Conservation (phyloP, 2,888 invertebrate species). For the Epirrhoe alternata region DNA sequence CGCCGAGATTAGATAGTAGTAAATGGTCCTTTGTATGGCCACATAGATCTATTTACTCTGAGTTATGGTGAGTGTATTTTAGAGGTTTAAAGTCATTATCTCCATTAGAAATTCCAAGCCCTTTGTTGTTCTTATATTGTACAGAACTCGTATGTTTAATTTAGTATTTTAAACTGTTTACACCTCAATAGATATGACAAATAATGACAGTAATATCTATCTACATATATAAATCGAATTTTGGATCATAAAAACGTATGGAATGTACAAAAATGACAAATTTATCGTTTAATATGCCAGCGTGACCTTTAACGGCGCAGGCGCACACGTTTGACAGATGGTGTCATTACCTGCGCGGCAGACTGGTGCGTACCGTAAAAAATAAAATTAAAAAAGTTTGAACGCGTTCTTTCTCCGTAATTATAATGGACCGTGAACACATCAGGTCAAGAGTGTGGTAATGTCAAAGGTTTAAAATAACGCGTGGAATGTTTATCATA, state of each 20-base stretch:
- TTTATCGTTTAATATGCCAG: constrained; percentile 39
- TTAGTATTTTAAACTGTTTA: constrained; percentile 34
- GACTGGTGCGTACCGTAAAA: constrained; percentile 46
- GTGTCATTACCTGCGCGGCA: constrained; percentile 55
- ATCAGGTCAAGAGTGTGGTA: constrained; percentile 62
- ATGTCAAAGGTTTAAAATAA: constrained; percentile 66
- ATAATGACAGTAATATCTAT: constrained; percentile 2
- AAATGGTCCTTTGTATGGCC: constrained; percentile 64
- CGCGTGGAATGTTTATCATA: constrained; percentile 66
- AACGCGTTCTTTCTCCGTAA: constrained; percentile 52
- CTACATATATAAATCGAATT: constrained; percentile 28
- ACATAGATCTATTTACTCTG: constrained; percentile 40
- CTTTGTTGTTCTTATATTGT: constrained; percentile 33
- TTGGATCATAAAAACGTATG: constrained; percentile 36
- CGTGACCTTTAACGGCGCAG: constrained; percentile 47
- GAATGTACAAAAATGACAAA: constrained; percentile 38
- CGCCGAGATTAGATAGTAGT: constrained; percentile 67
- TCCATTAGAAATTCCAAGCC: constrained; percentile 39
- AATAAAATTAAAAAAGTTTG: constrained; percentile 47
- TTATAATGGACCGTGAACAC: constrained; percentile 64
- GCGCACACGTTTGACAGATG: constrained; percentile 56
- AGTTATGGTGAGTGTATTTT: constrained; percentile 47
- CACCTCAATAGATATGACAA: constrained; percentile 9
- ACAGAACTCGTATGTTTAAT: constrained; percentile 32
- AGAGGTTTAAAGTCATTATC: constrained; percentile 37